These are phyloP conservation scores for Drosophila affinis DNA, from an alignment of 2,888 invertebrate species.

Conservation along the genomic window DNA sequence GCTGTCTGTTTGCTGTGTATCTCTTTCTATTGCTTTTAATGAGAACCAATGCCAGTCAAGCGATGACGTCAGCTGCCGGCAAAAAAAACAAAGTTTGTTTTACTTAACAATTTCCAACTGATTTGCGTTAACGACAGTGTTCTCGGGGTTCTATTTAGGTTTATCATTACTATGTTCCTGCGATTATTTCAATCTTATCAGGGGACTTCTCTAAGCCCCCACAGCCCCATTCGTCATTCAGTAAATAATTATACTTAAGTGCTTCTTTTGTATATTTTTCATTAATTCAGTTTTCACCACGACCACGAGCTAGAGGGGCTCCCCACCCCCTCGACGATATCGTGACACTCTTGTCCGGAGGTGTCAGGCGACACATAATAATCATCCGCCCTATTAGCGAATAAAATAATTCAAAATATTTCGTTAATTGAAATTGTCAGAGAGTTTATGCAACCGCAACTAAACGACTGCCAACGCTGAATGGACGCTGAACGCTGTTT, in stretches of 20 bases:
- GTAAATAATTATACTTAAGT: conserved; percentile 11
- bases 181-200: conserved; percentile 62
- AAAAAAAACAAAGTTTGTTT: conserved; percentile 30
- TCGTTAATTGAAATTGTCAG: conserved; percentile 20
- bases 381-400: background rate
- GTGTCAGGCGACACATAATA: conserved; percentile 18
- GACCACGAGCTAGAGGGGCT: background rate
- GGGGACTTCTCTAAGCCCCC: conserved; percentile 27
- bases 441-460: background rate
- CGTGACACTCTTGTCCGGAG: conserved; percentile 18
- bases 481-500: conserved; percentile 7
- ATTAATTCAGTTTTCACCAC: conserved; percentile 6
- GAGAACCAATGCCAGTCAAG: background rate
- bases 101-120: conserved; percentile 34
- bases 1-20: background rate
- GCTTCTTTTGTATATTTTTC: conserved; percentile 7
- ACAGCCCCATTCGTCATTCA: conserved; percentile 25
- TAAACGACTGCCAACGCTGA: conserved; percentile 23
- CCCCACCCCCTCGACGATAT: background rate
- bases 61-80: conserved; percentile 49
- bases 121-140: conserved; percentile 38
- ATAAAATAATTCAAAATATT: conserved; percentile 17
- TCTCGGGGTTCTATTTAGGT: conserved; percentile 6
- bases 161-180: conserved; percentile 21
- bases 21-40: background rate